phyloP scores from a whole-genome alignment of 2,113 vertebrate genomes.

The Microcebus jonahi region DNA sequence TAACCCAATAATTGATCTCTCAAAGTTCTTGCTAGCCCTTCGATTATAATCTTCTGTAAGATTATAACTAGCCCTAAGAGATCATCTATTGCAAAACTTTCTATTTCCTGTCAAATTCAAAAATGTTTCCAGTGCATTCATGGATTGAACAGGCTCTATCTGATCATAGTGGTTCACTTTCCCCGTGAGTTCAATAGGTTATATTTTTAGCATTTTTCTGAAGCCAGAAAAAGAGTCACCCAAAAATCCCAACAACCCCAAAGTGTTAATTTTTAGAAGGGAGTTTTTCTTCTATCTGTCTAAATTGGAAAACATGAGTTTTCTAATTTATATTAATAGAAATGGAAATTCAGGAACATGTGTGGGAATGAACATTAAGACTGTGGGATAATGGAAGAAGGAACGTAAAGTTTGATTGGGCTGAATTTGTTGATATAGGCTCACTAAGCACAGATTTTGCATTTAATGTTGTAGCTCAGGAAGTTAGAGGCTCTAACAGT shows the following conservation, averaged over 20 bases:
- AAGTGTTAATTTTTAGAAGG: constrained; percentile 58
- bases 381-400: not conserved
- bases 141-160: constrained; percentile 10
- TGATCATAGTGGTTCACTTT: constrained; percentile 48
- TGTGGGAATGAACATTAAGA: not conserved
- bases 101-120: constrained; percentile 56
- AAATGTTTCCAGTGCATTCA: constrained; percentile 43
- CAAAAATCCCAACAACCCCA: constrained; percentile 63
- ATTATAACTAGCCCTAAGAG: not conserved
- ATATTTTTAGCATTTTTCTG: constrained; percentile 62
- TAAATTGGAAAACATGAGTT: not conserved
- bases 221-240: constrained; percentile 53
- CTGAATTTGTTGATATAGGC: not conserved
- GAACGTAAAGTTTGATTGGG: not conserved
- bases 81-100: not conserved
- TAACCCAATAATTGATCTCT: not conserved
- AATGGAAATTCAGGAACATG: not conserved
- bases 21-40: not conserved
- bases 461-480: not conserved
- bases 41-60: not conserved
- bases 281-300: constrained; percentile 20
- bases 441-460: not conserved
- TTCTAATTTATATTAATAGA: not conserved
- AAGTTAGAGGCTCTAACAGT: not conserved
- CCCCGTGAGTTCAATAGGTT: constrained; percentile 44